Base-by-base conservation (phyloP, 2,797 vertebrate species). In the Acrocephalus scirpaceus region DNA sequence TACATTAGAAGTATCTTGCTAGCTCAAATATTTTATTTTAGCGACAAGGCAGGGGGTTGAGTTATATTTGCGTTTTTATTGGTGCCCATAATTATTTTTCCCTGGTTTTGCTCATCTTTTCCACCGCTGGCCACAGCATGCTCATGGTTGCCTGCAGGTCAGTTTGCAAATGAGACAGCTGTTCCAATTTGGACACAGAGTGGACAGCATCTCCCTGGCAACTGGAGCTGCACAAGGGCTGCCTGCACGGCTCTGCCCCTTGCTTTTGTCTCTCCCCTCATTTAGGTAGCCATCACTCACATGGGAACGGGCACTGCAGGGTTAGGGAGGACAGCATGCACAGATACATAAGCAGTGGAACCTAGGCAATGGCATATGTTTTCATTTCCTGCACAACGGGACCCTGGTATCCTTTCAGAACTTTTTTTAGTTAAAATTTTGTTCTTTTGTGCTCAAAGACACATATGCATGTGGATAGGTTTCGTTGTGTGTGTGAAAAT, bases 111-210 rank as follows among this genome's bases (percentile, higher is more conserved):
- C 40, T 48, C 19, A 8, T 85, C 66, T 84, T 75, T 84, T 72
- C 47, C 83, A 57, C 73, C 34, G 29, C 34, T 56, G 69, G 70
- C 26, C 74, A 19, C 86, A 94, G 87, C 58, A 38, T 67, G 69
- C 29, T 76, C 2, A 1, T 47, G 40, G 53, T 20, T 90, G 78
- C 92, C 92, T n/a, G 81, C 67, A 60, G 89, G 91, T 92, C 86
- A 72, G 44, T 69, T 92, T 97, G 53, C 80, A 92, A 86, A 92
- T 13, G 51, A 82, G 71, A 54, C 83, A 91, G 90, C 79, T 95
- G 91, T 91, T 96, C 47, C 5, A 10, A 56, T 94, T 86, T 82
- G 89, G 80, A 57, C 64, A n/a, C 26, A 4, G 50, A 38, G 61
- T 74, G 42, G 69, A 83, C 0, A 1, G 53, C n/a, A 95, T 95